Evolutionary conservation across 2,113 vertebrate species (phyloP).

Genomic region (Crotalus viridis): DNA sequence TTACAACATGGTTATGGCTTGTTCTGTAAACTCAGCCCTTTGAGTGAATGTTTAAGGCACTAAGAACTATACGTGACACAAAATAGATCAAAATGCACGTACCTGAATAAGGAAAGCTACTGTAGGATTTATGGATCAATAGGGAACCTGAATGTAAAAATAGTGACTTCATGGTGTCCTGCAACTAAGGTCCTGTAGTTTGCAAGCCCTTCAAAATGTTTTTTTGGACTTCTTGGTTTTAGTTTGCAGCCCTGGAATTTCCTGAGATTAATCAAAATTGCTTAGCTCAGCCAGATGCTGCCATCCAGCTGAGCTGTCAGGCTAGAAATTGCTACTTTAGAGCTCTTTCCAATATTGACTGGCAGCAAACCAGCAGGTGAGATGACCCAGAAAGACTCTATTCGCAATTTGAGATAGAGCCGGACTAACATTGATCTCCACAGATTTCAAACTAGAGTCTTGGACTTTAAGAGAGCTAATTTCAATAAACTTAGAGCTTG

Average conservation of each 20-base stretch:
- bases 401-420: background rate
- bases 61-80: constrained; percentile 38
- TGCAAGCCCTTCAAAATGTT: constrained; percentile 15
- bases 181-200: background rate
- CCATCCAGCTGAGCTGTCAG: background rate
- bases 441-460: background rate
- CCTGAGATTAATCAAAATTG: background rate
- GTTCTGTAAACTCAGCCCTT: background rate
- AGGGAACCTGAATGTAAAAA: background rate
- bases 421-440: background rate
- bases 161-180: accelerated
- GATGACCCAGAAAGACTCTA: background rate
- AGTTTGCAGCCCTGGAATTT: background rate
- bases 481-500: too few relatives aligned
- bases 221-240: background rate
- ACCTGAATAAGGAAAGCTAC: constrained; percentile 19
- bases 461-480: background rate
- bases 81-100: constrained; percentile 33
- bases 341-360: background rate
- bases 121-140: constrained; percentile 13
- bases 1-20: background rate
- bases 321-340: background rate
- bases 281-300: background rate
- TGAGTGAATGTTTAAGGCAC: constrained; percentile 54
- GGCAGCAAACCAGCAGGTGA: background rate